Conservation (phyloP, 2,797 vertebrate genomes). For the Acanthurus leucopareius region DNA sequence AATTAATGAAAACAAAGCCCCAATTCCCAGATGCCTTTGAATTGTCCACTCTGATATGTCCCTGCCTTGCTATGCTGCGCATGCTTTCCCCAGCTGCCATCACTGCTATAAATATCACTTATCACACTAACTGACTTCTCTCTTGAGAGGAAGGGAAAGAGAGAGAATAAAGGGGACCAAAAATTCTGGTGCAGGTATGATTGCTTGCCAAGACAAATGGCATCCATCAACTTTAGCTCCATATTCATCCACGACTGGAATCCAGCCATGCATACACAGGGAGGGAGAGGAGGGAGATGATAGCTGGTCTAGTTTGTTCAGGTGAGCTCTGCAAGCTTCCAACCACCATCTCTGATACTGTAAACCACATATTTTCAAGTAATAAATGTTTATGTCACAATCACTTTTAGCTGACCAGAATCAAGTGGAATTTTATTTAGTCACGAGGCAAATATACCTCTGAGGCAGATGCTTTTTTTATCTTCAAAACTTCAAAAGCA, state of each 20-base stretch:
- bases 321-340: slow-evolving; percentile 12
- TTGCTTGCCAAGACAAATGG: slow-evolving; percentile 80
- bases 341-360: slow-evolving; percentile 2
- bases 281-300: slow-evolving; percentile 11
- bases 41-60: slow-evolving; percentile 53
- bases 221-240: slow-evolving; percentile 75
- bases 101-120: slow-evolving; percentile 84
- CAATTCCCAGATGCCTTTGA: slow-evolving; percentile 64
- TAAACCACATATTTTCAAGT: neutral
- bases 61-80: slow-evolving; percentile 56
- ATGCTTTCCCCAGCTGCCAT: slow-evolving; percentile 65
- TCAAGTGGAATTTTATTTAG: neutral
- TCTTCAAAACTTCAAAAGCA: slow-evolving; percentile 8
- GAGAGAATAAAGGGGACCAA: slow-evolving; percentile 40
- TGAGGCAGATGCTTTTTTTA: neutral
- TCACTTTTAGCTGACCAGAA: neutral
- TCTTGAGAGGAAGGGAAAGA: slow-evolving; percentile 52
- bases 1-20: slow-evolving; percentile 77
- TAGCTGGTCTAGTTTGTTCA: slow-evolving; percentile 36
- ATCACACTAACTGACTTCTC: slow-evolving; percentile 75
- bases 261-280: slow-evolving; percentile 59
- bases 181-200: slow-evolving; percentile 70
- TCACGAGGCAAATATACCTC: neutral
- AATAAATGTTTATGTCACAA: neutral
- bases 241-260: slow-evolving; percentile 68